Conservation (phyloP, 2,888 invertebrate species). For the Lysandra bellargus region DNA sequence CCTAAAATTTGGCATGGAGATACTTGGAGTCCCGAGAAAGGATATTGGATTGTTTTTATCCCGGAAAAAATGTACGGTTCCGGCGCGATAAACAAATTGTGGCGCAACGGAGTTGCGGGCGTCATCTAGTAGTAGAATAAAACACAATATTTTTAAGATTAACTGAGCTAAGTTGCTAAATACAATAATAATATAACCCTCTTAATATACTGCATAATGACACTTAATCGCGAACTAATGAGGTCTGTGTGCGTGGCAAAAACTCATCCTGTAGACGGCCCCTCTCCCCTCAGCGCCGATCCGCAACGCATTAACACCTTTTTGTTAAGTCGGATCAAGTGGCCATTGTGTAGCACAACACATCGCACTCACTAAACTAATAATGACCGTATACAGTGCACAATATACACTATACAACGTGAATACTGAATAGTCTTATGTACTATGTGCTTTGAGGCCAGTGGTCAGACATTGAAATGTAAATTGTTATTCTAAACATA, state of each 20-base stretch:
- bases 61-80: too few species aligned
- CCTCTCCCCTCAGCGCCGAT: slow-evolving; percentile 39
- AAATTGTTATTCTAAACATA: background rate
- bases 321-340: slow-evolving; percentile 41
- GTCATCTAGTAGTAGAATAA: background rate
- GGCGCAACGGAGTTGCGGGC: too few species aligned
- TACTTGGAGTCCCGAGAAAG: too few species aligned
- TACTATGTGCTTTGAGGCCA: background rate
- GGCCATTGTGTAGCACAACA: slow-evolving; percentile 21
- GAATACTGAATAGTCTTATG: background rate
- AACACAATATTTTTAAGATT: background rate
- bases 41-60: too few species aligned
- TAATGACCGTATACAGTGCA: background rate
- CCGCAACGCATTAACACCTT: slow-evolving; percentile 45
- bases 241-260: slow-evolving; percentile 10
- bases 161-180: background rate
- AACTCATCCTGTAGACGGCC: slow-evolving; percentile 11
- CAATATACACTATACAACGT: background rate
- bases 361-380: background rate
- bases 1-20: too few species aligned
- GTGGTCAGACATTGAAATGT: background rate
- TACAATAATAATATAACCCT: background rate
- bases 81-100: too few species aligned
- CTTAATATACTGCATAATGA: background rate
- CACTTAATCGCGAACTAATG: background rate